phyloP scores from a whole-genome alignment of 2,797 vertebrate genomes.

The Zalophus californianus region DNA sequence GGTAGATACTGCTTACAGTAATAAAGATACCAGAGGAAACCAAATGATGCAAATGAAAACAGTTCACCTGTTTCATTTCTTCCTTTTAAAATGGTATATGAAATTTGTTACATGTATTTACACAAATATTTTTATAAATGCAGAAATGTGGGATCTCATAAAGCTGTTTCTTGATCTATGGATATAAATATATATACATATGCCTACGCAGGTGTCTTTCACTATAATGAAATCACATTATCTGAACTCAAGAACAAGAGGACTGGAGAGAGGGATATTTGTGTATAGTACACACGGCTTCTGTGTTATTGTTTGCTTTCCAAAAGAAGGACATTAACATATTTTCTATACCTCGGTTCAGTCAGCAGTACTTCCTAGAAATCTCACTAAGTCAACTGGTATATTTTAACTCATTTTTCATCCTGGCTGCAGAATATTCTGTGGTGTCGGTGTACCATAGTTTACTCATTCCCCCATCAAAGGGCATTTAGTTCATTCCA shows the following conservation, averaged over 20 bases:
- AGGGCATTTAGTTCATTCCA: neutral
- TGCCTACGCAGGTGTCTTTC: too few species aligned
- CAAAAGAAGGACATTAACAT: neutral
- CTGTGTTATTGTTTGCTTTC: neutral
- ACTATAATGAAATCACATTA: neutral
- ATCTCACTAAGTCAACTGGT: too few species aligned
- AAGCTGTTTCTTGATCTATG: neutral
- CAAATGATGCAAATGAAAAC: neutral
- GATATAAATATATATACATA: neutral
- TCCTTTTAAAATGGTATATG: neutral
- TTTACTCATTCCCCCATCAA: neutral
- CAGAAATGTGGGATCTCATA: neutral
- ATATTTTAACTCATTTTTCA: neutral
- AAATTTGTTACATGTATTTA: neutral
- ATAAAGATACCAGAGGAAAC: neutral
- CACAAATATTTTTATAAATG: neutral
- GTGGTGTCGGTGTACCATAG: accelerated
- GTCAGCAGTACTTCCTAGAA: neutral
- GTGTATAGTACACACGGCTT: accelerated
- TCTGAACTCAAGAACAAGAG: neutral
- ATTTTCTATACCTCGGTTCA: neutral
- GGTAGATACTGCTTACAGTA: neutral
- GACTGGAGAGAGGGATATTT: neutral
- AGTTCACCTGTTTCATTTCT: neutral
- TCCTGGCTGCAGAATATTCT: neutral